Percentiles rank a stretch among this genome's conserved stretches.
These are phyloP conservation scores for Nothobranchius furzeri DNA, from an alignment of 2,113 vertebrate species.

Conservation along the genomic window DNA sequence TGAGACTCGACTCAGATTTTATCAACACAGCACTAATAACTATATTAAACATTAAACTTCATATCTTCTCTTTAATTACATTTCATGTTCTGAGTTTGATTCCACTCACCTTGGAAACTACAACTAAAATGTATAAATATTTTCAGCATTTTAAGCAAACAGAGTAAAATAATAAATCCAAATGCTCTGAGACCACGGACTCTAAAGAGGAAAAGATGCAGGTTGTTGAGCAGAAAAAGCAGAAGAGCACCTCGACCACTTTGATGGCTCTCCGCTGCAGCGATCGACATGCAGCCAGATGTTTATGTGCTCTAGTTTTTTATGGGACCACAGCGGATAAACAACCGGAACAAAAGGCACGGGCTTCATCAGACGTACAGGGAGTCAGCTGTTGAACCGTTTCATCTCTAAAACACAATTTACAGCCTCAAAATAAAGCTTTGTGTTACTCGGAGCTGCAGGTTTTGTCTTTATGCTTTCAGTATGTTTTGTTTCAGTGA, in stretches of 20 bases:
- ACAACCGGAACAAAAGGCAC: background rate
- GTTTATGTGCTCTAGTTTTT: background rate
- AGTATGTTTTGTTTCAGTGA: too few species aligned
- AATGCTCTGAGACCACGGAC: background rate
- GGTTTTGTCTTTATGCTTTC: background rate
- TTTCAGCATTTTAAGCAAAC: background rate
- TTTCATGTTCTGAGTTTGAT: too few species aligned
- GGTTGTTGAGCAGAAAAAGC: background rate
- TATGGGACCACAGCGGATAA: background rate
- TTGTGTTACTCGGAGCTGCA: background rate
- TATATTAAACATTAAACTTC: too few species aligned
- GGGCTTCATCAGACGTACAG: background rate
- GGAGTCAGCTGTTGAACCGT: background rate
- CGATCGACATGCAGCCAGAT: background rate
- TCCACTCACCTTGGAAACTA: too few species aligned
- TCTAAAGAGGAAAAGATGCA: background rate
- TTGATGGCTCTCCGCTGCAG: background rate
- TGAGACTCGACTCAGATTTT: too few species aligned
- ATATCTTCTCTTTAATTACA: too few species aligned
- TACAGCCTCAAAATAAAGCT: background rate
- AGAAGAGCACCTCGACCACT: background rate
- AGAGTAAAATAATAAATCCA: background rate
- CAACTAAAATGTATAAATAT: too few species aligned
- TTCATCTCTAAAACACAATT: constrained; percentile 3
- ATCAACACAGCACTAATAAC: too few species aligned